phyloP scores from a whole-genome alignment of 2,113 vertebrate genomes.

The Callospermophilus lateralis region DNA sequence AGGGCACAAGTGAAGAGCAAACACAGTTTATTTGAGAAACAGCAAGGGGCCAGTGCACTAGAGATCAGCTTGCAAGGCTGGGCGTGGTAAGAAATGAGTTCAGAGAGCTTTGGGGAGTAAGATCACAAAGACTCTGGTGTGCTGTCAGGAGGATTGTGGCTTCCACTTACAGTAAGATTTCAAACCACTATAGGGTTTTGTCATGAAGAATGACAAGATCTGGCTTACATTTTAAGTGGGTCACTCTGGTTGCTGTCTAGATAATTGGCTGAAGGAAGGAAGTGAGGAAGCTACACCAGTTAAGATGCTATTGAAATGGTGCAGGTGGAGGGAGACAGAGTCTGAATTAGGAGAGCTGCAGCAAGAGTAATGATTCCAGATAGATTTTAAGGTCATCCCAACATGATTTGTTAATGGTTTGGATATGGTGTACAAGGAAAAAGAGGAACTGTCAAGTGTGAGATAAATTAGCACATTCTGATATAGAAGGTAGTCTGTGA shows the following conservation, averaged over 20 bases:
- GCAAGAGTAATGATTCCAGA: background rate
- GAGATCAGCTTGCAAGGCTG: background rate
- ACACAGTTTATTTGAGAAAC: background rate
- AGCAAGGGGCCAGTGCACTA: background rate
- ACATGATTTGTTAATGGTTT: constrained; percentile 11
- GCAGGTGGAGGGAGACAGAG: background rate
- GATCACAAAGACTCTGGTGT: background rate
- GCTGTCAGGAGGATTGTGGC: background rate
- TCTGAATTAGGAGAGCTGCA: background rate
- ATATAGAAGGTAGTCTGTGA: background rate
- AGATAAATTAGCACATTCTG: background rate
- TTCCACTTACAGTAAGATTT: constrained; percentile 31
- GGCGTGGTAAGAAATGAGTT: background rate
- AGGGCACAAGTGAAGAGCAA: background rate
- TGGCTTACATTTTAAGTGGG: background rate
- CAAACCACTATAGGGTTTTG: background rate
- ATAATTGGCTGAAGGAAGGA: background rate
- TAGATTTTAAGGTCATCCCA: background rate
- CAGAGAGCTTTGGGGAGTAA: background rate
- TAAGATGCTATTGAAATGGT: background rate
- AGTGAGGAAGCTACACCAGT: background rate
- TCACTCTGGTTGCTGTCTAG: background rate
- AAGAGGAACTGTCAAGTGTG: background rate
- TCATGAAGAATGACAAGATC: background rate
- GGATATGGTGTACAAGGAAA: background rate